Conservation (phyloP, 2,888 invertebrate species). For the Lasioglossum pauxillum region DNA sequence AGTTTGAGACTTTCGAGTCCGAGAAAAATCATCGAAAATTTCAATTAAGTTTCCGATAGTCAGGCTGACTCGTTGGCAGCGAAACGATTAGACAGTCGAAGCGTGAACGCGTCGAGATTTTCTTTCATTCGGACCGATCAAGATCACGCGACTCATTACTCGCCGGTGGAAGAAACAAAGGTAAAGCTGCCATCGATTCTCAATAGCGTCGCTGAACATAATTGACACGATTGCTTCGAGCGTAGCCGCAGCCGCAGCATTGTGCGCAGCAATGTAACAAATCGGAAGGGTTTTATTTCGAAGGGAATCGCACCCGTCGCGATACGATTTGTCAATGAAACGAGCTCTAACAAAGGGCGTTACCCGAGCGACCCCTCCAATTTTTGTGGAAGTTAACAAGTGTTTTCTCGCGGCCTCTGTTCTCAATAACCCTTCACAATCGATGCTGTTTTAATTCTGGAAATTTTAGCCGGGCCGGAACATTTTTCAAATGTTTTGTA, state of each 20-base stretch:
- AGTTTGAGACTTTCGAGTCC: no score
- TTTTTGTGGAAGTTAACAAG: not conserved
- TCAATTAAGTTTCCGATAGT: no score
- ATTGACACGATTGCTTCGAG: not conserved
- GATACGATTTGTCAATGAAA: conserved; percentile 8
- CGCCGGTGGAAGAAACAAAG: not conserved
- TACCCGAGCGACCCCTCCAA: not conserved
- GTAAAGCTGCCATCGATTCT: conserved; percentile 8
- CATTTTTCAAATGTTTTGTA: not conserved
- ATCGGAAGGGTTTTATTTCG: conserved; percentile 14
- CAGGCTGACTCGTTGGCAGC: no score
- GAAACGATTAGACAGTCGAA: not conserved
- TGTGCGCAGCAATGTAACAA: not conserved
- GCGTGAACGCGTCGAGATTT: not conserved
- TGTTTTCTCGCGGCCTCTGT: not conserved
- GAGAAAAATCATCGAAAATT: no score
- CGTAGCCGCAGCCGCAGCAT: not conserved
- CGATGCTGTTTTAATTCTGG: not conserved
- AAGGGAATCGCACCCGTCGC: not conserved
- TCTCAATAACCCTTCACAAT: not conserved
- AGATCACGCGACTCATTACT: conserved; percentile 9
- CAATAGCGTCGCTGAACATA: conserved; percentile 6
- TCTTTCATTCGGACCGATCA: not conserved
- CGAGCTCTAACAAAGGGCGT: not conserved
- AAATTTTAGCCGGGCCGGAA: not conserved